Base-by-base conservation (phyloP, 2,888 invertebrate species). In the Sialis lutaria region DNA sequence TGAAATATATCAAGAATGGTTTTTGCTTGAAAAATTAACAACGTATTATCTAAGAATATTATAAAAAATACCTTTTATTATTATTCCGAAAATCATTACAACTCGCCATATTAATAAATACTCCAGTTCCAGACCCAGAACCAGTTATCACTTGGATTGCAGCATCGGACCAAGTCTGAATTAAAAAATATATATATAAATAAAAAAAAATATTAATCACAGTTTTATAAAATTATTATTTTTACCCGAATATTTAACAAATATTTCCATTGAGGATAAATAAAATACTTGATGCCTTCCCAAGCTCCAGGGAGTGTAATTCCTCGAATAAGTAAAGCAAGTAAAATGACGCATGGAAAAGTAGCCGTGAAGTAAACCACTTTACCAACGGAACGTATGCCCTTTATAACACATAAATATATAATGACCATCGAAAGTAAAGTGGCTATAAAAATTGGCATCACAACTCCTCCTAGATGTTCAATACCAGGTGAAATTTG, bases 111-210 rank as follows among this genome's bases (percentile, higher is more conserved):
- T 84, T 84, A 47, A 87, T 72, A 47, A 88, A 75, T 6, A 86
- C 85, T 37, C 88, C 88, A 80, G 85, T 86, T 6, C 87, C 87
- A 0, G 86, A 85, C 2, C 91, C 91, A 10, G 91, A 75, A 0
- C 90, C 90, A 61, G 82, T 92, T 65, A 92, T 90, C 53, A 92
- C 82, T 65, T 92, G 91, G n/a, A 88, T 79, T 0, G 89, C 88
- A 1, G 91, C 91, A 62, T 91, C 90, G 1, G 85, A 82, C 92
- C 91, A 92, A n/a, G n/a, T n/a, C n/a, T n/a, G n/a, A n/a, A n/a
- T n/a, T n/a, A n/a, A n/a, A n/a, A n/a, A n/a, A n/a, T n/a, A n/a
- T n/a, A n/a, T n/a, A n/a, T n/a, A n/a, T n/a, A n/a, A n/a, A n/a
- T n/a, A n/a, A n/a, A n/a, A n/a, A n/a, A n/a, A n/a, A n/a, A n/a